These are phyloP conservation scores for Hyperopisus bebe DNA, from an alignment of 2,113 vertebrate species.

Conservation along the genomic window DNA sequence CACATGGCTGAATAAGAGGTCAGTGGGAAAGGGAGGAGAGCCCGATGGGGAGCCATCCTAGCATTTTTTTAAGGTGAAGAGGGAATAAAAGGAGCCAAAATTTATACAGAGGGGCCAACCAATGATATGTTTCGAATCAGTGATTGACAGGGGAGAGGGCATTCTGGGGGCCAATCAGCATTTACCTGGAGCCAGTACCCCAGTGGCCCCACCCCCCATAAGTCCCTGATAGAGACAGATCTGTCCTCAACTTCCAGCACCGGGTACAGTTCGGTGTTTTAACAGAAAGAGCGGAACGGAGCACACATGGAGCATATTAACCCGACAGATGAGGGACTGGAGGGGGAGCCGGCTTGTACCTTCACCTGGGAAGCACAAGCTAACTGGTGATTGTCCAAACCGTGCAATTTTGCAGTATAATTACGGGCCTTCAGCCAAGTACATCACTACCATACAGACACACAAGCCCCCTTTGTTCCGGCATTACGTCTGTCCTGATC, in stretches of 20 bases:
- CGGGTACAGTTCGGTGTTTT: neutral
- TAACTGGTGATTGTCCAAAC: neutral
- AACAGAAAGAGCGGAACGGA: too few relatives aligned
- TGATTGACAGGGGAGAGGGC: neutral
- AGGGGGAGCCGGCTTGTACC: neutral
- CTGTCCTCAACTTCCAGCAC: neutral
- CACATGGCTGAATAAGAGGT: neutral
- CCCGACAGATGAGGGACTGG: neutral
- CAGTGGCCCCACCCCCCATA: neutral
- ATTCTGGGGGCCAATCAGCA: neutral
- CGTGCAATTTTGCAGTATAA: neutral
- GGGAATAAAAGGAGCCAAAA: neutral
- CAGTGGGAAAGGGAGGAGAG: neutral
- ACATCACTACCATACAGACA: neutral
- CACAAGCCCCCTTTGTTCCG: neutral
- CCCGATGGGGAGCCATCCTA: neutral
- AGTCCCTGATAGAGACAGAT: neutral
- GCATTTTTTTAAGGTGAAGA: neutral
- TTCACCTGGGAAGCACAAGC: neutral
- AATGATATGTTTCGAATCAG: neutral
- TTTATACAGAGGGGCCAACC: neutral
- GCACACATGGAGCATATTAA: neutral
- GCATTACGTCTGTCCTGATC: neutral
- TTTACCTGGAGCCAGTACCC: neutral
- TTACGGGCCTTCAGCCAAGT: neutral